phyloP scores from a whole-genome alignment of 2,888 invertebrate genomes.

The Sclerodermus sp. region DNA sequence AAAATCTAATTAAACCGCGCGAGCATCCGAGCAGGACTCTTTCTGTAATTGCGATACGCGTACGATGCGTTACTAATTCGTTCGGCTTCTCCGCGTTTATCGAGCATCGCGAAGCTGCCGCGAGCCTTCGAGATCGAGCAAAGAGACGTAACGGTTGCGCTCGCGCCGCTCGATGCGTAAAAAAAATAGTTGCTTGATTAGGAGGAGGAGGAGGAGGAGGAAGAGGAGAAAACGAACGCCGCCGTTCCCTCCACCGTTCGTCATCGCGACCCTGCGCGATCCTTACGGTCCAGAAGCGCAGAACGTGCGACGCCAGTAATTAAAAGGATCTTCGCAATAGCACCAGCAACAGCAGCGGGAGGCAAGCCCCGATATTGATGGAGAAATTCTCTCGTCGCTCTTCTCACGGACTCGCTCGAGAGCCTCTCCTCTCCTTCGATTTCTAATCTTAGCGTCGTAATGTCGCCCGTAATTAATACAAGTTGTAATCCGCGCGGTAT shows the following conservation, averaged over 20 bases:
- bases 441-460: conserved; percentile 54
- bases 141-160: not conserved
- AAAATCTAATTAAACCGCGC: not conserved
- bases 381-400: not conserved
- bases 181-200: conserved; percentile 15
- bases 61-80: not conserved
- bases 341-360: no score
- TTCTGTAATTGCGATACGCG: not conserved
- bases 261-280: not conserved
- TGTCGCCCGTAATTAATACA: conserved; percentile 57
- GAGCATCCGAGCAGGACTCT: not conserved
- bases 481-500: conserved; percentile 52
- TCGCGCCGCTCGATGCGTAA: not conserved
- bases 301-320: not conserved
- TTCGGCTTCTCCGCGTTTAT: not conserved
- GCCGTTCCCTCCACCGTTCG: not conserved
- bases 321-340: not conserved
- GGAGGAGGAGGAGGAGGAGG: conserved; percentile 15
- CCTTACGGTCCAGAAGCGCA: not conserved
- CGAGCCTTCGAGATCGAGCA: not conserved
- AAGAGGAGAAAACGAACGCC: not conserved
- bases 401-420: not conserved
- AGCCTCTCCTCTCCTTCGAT: conserved; percentile 42
- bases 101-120: not conserved
- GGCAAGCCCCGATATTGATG: not conserved